A percentile compares a stretch with the other conserved stretches of the same genome.
Conservation (phyloP, 1,140 invertebrate genomes). For the Microplitis mediator region DNA sequence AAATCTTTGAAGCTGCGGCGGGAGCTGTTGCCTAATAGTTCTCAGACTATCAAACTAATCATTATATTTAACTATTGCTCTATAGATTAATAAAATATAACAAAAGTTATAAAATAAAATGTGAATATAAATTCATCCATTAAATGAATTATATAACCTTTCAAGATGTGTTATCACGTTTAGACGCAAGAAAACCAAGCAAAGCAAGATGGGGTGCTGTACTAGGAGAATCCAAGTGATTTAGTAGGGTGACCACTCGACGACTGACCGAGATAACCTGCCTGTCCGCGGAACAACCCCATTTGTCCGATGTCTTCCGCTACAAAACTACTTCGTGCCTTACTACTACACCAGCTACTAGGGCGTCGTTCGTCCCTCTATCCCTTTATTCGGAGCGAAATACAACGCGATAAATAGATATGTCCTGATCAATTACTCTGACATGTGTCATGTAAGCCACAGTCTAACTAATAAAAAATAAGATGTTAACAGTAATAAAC, state of each 20-base stretch:
- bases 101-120: slow-evolving; percentile 5
- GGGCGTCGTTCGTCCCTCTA: slow-evolving; percentile 7
- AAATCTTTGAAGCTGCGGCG: too few species aligned
- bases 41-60: too few species aligned
- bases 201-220: slow-evolving; percentile 24
- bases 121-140: background rate
- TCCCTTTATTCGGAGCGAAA: slow-evolving; percentile 34
- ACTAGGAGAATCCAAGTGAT: slow-evolving; percentile 48
- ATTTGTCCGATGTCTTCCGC: slow-evolving; percentile 58
- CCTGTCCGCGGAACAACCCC: slow-evolving; percentile 58
- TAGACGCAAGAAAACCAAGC: slow-evolving; percentile 31
- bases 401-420: background rate
- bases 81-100: background rate
- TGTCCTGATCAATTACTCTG: background rate
- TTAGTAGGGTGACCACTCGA: slow-evolving; percentile 54
- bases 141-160: slow-evolving; percentile 23
- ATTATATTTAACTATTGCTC: background rate
- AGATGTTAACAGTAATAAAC: background rate
- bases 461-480: background rate
- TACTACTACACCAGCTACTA: slow-evolving; percentile 22
- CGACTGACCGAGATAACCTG: slow-evolving; percentile 57
- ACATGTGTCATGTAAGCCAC: background rate
- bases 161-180: slow-evolving; percentile 45
- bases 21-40: too few species aligned
- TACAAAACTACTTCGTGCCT: slow-evolving; percentile 53